Evolutionary conservation across 1,140 invertebrate species (phyloP), one percentile per base, ranked within the genome.

Genomic region (Paramacrobiotus metropolitanus): DNA sequence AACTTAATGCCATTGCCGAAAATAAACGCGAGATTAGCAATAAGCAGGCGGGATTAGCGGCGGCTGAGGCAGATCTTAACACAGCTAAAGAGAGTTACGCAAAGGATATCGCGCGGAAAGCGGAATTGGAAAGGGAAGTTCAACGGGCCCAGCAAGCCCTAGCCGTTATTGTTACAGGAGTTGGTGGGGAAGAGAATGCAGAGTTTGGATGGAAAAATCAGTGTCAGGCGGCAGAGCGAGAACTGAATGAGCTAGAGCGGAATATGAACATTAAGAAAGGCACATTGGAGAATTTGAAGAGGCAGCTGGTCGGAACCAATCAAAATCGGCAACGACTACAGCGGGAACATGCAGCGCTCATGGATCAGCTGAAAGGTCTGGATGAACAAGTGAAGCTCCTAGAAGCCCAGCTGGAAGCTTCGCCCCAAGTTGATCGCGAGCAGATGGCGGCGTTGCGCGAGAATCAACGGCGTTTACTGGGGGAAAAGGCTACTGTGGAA

Each of bases 1-100:
- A 64, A 31, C 2, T 21, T 20, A 29, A 62, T 24, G 62, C 48
- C 24, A 55, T 55, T 24, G 48, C 15, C 4, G 15, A 55, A 24
- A 9, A 9, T 28, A 15, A 28, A 1, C 62, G 80, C 28, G 75
- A 82, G 66, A 78, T 75, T 3, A 79, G 85, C 68, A 71, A 83
- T 1, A 74, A 79, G 31, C 72, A 70, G 60, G 66, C 82, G 4
- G 70, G 79, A 70, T 75, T 73, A 62, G 68, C 65, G 68, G 29
- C 65, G 1, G 59, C 65, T 21, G 29, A 67, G 24, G 18, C 29
- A 29, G 30, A 48, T 24, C 61, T 55, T 4, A 55, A 31, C 4
- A 29, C 15, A 24, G 28, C 24, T 24, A 28, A 4, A 28, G 15
- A 55, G 24, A 24, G 28, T 28, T 28, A 20, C 15, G 48, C 48